Evolutionary conservation across 30 jellyfish, hydroid and myxozoan genomes (phyloP).

Genomic region (Pseudorhiza aurosa): DNA sequence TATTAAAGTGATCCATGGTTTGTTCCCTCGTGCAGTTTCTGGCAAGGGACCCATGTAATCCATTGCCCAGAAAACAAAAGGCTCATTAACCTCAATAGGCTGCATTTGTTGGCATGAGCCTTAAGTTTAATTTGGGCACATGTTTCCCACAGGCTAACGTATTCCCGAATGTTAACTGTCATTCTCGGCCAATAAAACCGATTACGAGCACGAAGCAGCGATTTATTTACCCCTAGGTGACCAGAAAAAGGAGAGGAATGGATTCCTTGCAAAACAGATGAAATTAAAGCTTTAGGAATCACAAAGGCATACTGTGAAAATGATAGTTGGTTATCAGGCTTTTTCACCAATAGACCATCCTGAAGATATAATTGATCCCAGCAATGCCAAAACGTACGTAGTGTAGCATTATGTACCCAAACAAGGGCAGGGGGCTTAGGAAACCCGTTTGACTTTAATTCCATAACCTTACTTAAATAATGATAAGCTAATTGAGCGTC

Average conservation of each 20-base stretch:
- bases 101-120: conserved; percentile 16
- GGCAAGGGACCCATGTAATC: conserved; percentile 67
- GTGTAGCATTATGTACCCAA: conserved; percentile 31
- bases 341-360: conserved; percentile 38
- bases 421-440: conserved; percentile 39
- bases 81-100: conserved; percentile 32
- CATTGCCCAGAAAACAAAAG: conserved; percentile 48
- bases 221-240: conserved; percentile 8
- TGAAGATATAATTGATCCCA: conserved; percentile 30
- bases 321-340: neutral
- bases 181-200: conserved; percentile 26
- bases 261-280: conserved; percentile 13
- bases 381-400: conserved; percentile 41
- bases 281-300: conserved; percentile 14
- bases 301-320: conserved; percentile 15
- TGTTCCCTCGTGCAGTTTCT: conserved; percentile 51
- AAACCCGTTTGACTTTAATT: neutral
- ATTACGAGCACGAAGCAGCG: neutral
- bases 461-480: neutral
- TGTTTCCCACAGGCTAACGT: neutral
- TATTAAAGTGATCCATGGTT: conserved; percentile 70
- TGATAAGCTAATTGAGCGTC: conserved; percentile 29
- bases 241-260: conserved; percentile 25
- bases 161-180: conserved; percentile 11
- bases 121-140: conserved; percentile 12